phyloP scores from a whole-genome alignment of 1,140 invertebrate genomes.

The Lutraria rhynchaena region DNA sequence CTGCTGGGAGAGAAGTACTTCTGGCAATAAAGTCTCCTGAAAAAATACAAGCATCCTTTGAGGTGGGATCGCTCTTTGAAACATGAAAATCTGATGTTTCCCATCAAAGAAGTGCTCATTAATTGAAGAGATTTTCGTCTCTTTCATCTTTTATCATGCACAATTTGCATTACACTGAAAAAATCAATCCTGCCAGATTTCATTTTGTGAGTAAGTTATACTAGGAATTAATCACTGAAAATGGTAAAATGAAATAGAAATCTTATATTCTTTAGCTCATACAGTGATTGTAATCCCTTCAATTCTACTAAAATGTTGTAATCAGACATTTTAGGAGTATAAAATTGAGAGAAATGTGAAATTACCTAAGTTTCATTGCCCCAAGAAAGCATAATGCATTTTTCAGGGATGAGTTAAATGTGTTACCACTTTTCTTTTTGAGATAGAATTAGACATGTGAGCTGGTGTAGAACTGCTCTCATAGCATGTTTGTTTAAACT shows the following conservation, averaged over 20 bases:
- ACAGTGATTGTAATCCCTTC: slow-evolving; percentile 21
- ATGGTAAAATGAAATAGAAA: slow-evolving; percentile 52
- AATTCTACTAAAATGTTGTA: slow-evolving; percentile 6
- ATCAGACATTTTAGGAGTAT: background rate
- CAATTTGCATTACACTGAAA: slow-evolving; percentile 62
- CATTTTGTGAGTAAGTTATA: background rate
- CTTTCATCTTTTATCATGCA: slow-evolving; percentile 63
- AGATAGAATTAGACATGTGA: too few species aligned
- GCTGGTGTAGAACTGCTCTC: too few species aligned
- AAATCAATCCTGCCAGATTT: slow-evolving; percentile 36
- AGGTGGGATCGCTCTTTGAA: slow-evolving; percentile 54
- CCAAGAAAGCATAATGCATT: background rate
- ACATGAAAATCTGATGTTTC: slow-evolving; percentile 52
- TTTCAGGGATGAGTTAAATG: background rate
- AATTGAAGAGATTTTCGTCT: slow-evolving; percentile 48
- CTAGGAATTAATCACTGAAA: slow-evolving; percentile 45
- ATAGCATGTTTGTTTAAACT: too few species aligned
- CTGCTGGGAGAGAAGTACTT: slow-evolving; percentile 6
- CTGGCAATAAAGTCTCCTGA: slow-evolving; percentile 54
- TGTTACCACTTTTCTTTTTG: background rate
- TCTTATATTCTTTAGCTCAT: slow-evolving; percentile 32
- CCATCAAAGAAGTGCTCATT: slow-evolving; percentile 54
- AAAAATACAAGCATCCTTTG: slow-evolving; percentile 51
- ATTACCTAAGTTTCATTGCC: background rate
- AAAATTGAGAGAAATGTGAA: too few species aligned